Base-by-base conservation (phyloP, 2,888 invertebrate species). In the Serrognathus titanus region DNA sequence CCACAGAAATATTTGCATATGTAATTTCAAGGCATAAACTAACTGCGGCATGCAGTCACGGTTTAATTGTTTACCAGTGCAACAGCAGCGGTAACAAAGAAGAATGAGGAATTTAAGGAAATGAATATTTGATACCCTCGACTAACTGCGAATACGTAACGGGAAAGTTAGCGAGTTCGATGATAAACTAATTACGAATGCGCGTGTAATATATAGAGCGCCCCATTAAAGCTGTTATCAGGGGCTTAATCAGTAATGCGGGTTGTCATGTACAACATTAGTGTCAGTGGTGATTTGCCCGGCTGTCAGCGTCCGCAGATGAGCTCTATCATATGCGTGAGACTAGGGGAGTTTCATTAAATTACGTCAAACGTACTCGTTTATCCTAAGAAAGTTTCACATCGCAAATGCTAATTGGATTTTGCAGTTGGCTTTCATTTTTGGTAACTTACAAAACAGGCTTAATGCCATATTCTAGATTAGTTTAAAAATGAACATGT, bases 161-260 rank as follows among this genome's bases (percentile, higher is more conserved):
- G 73, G 72, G 71, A 69, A 72, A 73, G 74, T 74, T 75, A 69
- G 71, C 72, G 68, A 68, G 66, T 68, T 71, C 66, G 64, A 65
- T 67, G 69, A 70, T 73, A 74, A 72, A 70, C 71, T 72, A 73
- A 74, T 75, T 75, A 74, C 70, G 64, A 69, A 68, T 67, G 71
- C 70, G 66, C 71, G 71, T 67, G 71, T 71, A 71, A 72, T 71
- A 72, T 73, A 71, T 71, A 70, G 71, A 73, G 68, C 71, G 71
- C 73, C 70, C 73, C 72, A 74, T 75, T 75, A 75, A 75, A 74
- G 73, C 74, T 71, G 74, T 75, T 75, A 75, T 75, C 76, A 71
- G 71, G 67, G 68, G 72, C 69, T 72, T 75, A 75, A 76, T 75
- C 76, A 69, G 70, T 74, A 75, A 75, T 75, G 69, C 72, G 71